Evolutionary conservation across 2,888 invertebrate species (phyloP).

Genomic region (Cyclophora albipunctata): DNA sequence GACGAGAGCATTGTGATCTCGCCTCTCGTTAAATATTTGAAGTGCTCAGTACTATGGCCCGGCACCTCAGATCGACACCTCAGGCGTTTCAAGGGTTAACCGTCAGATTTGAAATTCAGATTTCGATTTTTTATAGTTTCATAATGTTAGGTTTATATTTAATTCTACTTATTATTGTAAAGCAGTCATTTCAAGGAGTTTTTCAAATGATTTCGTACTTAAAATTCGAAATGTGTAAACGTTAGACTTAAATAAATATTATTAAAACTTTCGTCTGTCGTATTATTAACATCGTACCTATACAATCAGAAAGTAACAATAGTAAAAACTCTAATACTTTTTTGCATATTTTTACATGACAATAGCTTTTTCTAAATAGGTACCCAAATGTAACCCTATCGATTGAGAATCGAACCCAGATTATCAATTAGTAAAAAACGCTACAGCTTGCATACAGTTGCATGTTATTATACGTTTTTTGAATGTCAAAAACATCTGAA

Average conservation of each 20-base stretch:
- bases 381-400: constrained; percentile 31
- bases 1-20: constrained; percentile 49
- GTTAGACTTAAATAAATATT: too few species aligned
- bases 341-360: constrained; percentile 22
- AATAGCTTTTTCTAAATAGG: constrained; percentile 21
- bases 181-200: too few species aligned
- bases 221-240: too few species aligned
- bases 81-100: constrained; percentile 62
- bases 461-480: constrained; percentile 59
- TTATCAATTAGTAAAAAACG: constrained; percentile 51
- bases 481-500: constrained; percentile 51
- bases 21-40: constrained; percentile 36
- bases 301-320: constrained; percentile 13
- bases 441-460: constrained; percentile 55
- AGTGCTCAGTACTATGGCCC: constrained; percentile 48
- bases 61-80: constrained; percentile 59
- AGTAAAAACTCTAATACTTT: constrained; percentile 5
- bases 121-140: background rate
- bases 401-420: constrained; percentile 30
- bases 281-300: too few species aligned
- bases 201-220: too few species aligned
- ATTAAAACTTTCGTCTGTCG: too few species aligned
- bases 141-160: too few species aligned
- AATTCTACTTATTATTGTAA: too few species aligned
- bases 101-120: constrained; percentile 25